These are phyloP conservation scores for Scaptomyza polygonia DNA, from an alignment of 2,888 invertebrate species.

Conservation along the genomic window DNA sequence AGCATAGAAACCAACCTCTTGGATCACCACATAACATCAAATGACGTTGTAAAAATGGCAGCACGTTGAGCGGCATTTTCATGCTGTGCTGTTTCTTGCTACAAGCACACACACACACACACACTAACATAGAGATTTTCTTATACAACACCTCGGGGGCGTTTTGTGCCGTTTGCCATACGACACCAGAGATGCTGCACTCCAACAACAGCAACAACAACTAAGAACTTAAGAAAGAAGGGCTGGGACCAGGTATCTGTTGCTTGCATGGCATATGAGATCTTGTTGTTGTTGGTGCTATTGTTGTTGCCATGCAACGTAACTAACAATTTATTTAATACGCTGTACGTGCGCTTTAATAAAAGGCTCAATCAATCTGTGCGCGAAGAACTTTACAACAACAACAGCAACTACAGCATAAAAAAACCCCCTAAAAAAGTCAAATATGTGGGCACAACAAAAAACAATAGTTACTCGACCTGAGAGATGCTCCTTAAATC, in stretches of 20 bases:
- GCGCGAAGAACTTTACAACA: constrained; percentile 53
- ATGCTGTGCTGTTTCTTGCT: constrained; percentile 50
- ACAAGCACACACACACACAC: background rate
- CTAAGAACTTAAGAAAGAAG: constrained; percentile 43
- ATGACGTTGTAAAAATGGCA: constrained; percentile 76
- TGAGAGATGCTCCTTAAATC: constrained; percentile 49
- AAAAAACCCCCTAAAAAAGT: constrained; percentile 36
- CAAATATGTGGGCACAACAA: constrained; percentile 47
- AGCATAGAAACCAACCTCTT: constrained; percentile 50
- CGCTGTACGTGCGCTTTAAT: constrained; percentile 82
- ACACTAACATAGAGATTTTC: constrained; percentile 65
- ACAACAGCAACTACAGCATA: constrained; percentile 22
- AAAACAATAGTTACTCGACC: constrained; percentile 53
- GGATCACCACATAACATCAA: constrained; percentile 43
- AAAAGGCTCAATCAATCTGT: constrained; percentile 79
- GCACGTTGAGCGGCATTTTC: constrained; percentile 63
- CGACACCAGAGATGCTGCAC: constrained; percentile 61
- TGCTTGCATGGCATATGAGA: constrained; percentile 25
- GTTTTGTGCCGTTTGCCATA: constrained; percentile 73
- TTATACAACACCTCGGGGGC: constrained; percentile 76
- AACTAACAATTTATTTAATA: constrained; percentile 84
- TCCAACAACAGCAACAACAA: constrained; percentile 29
- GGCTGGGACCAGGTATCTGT: constrained; percentile 37
- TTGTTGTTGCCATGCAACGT: constrained; percentile 61
- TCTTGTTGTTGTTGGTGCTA: constrained; percentile 27